These are phyloP conservation scores for Cordilura impudica DNA, from an alignment of 2,888 invertebrate species.

Conservation along the genomic window DNA sequence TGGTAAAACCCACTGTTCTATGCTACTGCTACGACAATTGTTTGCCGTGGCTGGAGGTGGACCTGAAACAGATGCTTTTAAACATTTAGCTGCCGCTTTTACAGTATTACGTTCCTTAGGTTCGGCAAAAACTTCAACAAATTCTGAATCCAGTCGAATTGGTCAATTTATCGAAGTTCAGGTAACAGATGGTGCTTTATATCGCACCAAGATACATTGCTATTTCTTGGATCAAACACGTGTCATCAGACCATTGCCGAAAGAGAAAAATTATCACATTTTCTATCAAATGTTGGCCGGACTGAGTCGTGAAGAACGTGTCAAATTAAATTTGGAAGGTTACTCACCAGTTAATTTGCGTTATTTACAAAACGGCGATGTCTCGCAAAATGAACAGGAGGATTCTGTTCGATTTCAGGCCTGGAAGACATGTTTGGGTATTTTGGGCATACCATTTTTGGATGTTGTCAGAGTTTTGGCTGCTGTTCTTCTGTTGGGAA, in stretches of 20 bases:
- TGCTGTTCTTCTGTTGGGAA: slow-evolving; percentile 93
- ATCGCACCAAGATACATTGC: slow-evolving; percentile 96
- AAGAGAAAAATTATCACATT: slow-evolving; percentile 97
- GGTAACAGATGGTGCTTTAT: slow-evolving; percentile 95
- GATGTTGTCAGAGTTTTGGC: slow-evolving; percentile 95
- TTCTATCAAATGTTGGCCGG: slow-evolving; percentile 98
- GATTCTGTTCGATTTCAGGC: slow-evolving; percentile 89
- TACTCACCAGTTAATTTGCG: slow-evolving; percentile 89
- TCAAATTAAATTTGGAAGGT: slow-evolving; percentile 91
- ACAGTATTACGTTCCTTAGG: slow-evolving; percentile 95
- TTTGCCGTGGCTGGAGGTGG: slow-evolving; percentile 97
- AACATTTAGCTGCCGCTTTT: slow-evolving; percentile 96
- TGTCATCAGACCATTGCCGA: slow-evolving; percentile 89
- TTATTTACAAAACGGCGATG: slow-evolving; percentile 88
- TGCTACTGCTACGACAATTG: slow-evolving; percentile 92
- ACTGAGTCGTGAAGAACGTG: slow-evolving; percentile 89
- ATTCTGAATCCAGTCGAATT: slow-evolving; percentile 95
- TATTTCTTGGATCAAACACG: slow-evolving; percentile 96
- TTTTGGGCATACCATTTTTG: slow-evolving; percentile 94
- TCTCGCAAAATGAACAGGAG: slow-evolving; percentile 85
- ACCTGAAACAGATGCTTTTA: slow-evolving; percentile 96
- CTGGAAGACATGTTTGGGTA: slow-evolving; percentile 94
- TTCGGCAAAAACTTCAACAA: slow-evolving; percentile 92
- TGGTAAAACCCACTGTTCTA: slow-evolving; percentile 95
- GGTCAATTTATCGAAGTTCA: slow-evolving; percentile 98